Percentiles rank a stretch among this genome's conserved stretches.
phyloP scores from a whole-genome alignment of 2,113 vertebrate genomes.

The Dasyornis broadbenti region DNA sequence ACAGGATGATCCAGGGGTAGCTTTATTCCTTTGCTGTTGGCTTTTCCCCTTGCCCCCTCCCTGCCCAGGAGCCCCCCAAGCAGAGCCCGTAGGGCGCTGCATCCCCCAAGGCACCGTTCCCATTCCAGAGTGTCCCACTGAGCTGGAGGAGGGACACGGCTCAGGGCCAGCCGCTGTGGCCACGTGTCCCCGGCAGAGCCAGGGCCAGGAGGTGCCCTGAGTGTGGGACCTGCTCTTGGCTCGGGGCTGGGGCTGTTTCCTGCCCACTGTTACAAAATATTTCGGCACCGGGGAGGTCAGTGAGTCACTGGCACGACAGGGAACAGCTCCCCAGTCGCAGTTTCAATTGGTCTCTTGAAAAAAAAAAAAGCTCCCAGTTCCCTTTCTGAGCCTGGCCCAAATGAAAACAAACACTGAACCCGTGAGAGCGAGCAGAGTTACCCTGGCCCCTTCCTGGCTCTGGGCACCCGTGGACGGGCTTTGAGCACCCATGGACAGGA shows the following conservation, averaged over 20 bases:
- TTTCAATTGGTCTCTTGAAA: conserved; percentile 25
- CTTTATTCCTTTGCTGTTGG: background rate
- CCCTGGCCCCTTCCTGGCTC: background rate
- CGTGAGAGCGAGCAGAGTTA: fast-evolving
- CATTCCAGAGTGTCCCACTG: fast-evolving
- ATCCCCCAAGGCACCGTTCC: fast-evolving
- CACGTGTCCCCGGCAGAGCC: background rate
- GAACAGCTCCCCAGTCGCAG: background rate
- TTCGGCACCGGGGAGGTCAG: background rate
- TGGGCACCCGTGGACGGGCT: background rate
- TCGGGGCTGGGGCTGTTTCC: background rate
- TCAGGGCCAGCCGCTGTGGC: background rate
- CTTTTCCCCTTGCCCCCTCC: background rate
- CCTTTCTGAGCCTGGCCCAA: background rate
- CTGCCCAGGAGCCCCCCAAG: background rate
- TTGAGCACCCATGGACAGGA: too few relatives aligned
- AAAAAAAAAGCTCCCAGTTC: background rate
- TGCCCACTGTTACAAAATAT: background rate
- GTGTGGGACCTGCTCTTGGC: fast-evolving
- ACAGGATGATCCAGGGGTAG: background rate
- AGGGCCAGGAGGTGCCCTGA: background rate
- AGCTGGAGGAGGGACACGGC: background rate
- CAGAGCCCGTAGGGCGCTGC: background rate
- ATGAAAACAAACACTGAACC: background rate
- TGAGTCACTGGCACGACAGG: background rate